Evolutionary conservation across 2,113 vertebrate species (phyloP).

Genomic region (Leptosomus discolor): DNA sequence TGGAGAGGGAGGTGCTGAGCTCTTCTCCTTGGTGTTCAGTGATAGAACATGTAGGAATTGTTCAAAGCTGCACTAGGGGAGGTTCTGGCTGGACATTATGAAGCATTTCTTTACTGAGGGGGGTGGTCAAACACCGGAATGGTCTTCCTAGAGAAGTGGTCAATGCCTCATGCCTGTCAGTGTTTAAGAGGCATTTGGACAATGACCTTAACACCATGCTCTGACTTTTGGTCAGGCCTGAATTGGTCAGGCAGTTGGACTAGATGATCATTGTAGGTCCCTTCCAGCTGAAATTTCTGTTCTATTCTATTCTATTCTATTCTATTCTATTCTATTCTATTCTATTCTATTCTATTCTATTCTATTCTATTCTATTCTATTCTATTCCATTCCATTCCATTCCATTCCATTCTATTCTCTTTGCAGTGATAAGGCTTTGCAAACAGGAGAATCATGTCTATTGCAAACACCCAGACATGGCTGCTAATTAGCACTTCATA

Average conservation of each 20-base stretch:
- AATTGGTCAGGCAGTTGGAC: neutral
- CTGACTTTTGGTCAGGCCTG: neutral
- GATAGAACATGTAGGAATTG: neutral
- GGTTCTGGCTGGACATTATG: neutral
- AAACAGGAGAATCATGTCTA: neutral
- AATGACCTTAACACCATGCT: neutral
- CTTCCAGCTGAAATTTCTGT: neutral
- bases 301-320: neutral
- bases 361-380: neutral
- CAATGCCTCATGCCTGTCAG: fast-evolving
- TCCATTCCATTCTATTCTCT: no score
- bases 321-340: no score
- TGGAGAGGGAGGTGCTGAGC: neutral
- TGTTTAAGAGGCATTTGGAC: neutral
- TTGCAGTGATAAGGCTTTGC: neutral
- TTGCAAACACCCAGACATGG: neutral
- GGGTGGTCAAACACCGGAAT: neutral
- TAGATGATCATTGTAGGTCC: neutral
- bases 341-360: neutral
- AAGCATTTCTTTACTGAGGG: neutral
- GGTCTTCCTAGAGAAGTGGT: neutral
- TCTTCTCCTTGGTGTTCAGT: neutral
- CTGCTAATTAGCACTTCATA: neutral
- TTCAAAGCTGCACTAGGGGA: neutral
- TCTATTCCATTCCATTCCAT: fast-evolving